Conservation (phyloP, 2,113 vertebrate species). For the Puffinus mauretanicus region DNA sequence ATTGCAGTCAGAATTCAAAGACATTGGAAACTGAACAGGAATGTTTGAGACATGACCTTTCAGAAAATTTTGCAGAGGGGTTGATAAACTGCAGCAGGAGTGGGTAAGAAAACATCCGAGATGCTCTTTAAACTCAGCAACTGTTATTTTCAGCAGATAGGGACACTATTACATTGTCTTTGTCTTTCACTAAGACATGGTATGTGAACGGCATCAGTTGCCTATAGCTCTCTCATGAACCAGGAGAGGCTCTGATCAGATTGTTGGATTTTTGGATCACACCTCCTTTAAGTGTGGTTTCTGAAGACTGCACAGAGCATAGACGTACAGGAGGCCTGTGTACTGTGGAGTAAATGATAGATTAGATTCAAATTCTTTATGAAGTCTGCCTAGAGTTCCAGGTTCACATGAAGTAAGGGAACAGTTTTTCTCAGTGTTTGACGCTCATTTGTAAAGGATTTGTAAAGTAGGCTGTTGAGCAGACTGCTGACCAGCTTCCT, state of each 20-base stretch:
- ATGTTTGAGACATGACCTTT: background rate
- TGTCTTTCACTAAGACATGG: background rate
- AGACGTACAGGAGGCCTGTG: background rate
- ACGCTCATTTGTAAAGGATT: background rate
- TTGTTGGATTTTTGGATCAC: background rate
- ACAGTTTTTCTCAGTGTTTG: background rate
- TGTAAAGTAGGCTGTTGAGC: background rate
- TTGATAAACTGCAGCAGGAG: background rate
- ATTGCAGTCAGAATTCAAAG: background rate
- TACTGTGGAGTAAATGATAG: background rate
- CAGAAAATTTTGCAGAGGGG: background rate
- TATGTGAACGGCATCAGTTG: background rate
- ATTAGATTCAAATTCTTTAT: background rate
- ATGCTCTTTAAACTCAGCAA: background rate
- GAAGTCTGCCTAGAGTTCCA: background rate
- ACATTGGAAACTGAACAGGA: rapidly evolving
- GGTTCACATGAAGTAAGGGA: background rate
- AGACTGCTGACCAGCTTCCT: background rate
- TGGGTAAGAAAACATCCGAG: background rate
- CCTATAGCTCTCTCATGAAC: background rate
- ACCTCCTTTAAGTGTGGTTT: background rate
- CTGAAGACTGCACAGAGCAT: background rate
- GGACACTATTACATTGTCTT: background rate
- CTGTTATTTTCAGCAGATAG: background rate
- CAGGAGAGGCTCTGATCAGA: background rate